Conservation (phyloP, 2,888 invertebrate species). For the Drosophila leonis region DNA sequence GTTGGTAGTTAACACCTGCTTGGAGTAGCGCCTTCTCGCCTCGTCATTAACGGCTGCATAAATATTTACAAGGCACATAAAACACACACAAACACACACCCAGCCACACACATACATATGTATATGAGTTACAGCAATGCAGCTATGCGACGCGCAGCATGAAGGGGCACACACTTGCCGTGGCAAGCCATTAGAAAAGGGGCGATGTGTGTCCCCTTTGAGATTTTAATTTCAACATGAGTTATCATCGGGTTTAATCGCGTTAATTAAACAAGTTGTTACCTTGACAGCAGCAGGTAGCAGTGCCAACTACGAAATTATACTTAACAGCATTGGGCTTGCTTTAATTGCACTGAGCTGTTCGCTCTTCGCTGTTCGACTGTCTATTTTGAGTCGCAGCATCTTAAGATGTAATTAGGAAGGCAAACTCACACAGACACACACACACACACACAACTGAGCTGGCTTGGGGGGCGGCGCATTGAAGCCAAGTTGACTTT, state of each 20-base stretch:
- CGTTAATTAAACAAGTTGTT: conserved; percentile 78
- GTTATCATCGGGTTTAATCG: conserved; percentile 75
- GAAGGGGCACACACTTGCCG: conserved; percentile 36
- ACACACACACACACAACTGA: neutral
- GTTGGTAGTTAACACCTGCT: conserved; percentile 58
- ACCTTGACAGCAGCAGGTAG: conserved; percentile 55
- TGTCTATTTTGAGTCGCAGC: conserved; percentile 52
- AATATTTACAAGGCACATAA: conserved; percentile 79
- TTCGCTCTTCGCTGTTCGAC: conserved; percentile 21
- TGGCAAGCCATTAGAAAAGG: neutral
- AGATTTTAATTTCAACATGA: conserved; percentile 68
- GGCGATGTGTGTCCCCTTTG: conserved; percentile 39
- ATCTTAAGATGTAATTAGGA: conserved; percentile 62
- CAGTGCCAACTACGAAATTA: conserved; percentile 8
- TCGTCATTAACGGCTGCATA: conserved; percentile 77
- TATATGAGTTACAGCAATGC: conserved; percentile 10
- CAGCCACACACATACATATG: conserved; percentile 2
- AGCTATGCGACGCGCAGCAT: conserved; percentile 24
- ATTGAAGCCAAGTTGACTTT: conserved; percentile 44
- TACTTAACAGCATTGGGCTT: conserved; percentile 33
- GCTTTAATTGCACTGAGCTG: conserved; percentile 58
- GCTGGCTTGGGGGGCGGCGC: neutral
- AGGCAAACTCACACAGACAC: neutral
- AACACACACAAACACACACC: conserved; percentile 28
- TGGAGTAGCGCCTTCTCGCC: conserved; percentile 45